Evolutionary conservation across 2,113 vertebrate genomes (phyloP), one percentile per base, ranked within the genome.

Genomic region (Thamnaconus septentrionalis): DNA sequence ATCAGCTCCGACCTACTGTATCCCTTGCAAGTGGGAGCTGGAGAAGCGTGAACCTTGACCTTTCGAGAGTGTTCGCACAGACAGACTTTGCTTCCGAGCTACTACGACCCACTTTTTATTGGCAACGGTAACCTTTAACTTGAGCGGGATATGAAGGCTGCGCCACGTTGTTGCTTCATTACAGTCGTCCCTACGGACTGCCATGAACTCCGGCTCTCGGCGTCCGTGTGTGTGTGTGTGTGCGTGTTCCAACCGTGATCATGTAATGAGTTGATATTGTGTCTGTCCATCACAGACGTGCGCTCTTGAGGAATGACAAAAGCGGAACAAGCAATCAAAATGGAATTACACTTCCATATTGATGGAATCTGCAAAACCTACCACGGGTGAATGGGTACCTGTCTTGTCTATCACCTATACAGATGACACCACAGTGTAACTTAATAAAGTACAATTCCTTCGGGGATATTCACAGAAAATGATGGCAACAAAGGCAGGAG

Each of bases 51-150:
- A 79, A 85, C 85, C 71, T 73, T 61, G 57, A 82, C 78, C 78
- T 89, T 86, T 80, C 54, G 55, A 58, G 63, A 64, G 59, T 31
- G 56, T 71, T 68, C 71, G 71, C 50, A 79, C 52, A 62, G 73
- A 58, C 56, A 61, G 48, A 65, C 65, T 76, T 73, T 73, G 41
- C 53, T 80, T 73, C 62, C 53, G 47, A 60, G 56, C 83, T 69
- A 62, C 56, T 64, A 76, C 83, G 85, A 86, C 59, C 56, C 47
- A 55, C 69, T 82, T 56, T 83, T 82, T 87, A 89, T 89, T 89
- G 87, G 78, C 83, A 85, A 75, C 43, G 48, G 72, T 89, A 89
- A 89, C 87, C 87, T 89, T 89, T 86, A 87, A 75, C 83, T 86
- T 79, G 70, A 83, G 61, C 61, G 65, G 48, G 64, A 79, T 86